Conservation (phyloP, 2,797 vertebrate genomes). For the Momotus momota region DNA sequence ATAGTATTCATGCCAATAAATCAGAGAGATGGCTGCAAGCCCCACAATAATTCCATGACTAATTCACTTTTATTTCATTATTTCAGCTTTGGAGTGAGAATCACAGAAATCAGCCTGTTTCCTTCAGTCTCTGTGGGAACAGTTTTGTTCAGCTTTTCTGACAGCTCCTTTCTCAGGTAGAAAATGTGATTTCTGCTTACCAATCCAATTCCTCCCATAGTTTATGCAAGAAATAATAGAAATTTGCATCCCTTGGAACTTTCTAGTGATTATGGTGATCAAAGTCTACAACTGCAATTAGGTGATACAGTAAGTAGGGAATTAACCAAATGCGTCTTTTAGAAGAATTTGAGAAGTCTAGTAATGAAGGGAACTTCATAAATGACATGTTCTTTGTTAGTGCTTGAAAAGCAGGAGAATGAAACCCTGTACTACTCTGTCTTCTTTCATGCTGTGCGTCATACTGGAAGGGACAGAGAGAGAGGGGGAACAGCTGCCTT, state of each 20-base stretch:
- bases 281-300: slow-evolving; percentile 8
- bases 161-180: background rate
- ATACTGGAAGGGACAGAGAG: background rate
- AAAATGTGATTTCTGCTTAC: slow-evolving; percentile 8
- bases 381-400: background rate
- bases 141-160: background rate
- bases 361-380: background rate
- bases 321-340: background rate
- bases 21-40: background rate
- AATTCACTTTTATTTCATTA: background rate
- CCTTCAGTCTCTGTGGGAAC: background rate
- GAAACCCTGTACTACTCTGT: background rate
- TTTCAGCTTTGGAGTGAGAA: background rate
- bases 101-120: background rate
- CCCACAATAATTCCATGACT: background rate
- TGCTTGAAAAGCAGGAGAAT: background rate
- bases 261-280: background rate
- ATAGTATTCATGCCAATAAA: background rate
- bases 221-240: background rate
- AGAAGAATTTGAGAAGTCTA: background rate
- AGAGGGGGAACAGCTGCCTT: background rate
- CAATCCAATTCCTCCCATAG: background rate
- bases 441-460: background rate
- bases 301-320: background rate
- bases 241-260: slow-evolving; percentile 7